phyloP scores from a whole-genome alignment of 2,888 invertebrate species.

The Cactoblastis cactorum region DNA sequence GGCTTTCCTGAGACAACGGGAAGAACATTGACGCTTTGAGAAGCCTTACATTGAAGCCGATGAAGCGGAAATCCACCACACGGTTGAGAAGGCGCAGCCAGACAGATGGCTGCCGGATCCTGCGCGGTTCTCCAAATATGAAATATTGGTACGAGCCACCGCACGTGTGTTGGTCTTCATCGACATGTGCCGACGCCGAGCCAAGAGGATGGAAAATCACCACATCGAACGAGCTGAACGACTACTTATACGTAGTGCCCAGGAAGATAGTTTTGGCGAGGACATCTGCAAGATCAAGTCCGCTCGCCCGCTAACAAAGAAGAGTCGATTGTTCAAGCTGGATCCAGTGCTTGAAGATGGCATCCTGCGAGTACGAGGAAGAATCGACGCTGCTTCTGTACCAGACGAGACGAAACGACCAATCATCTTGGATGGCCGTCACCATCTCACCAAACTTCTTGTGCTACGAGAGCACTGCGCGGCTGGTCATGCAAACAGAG shows the following conservation, averaged over 20 bases:
- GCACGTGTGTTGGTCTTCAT: background rate
- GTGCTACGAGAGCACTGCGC: background rate
- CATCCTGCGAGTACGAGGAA: background rate
- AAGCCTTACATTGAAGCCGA: background rate
- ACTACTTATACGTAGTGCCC: too few species aligned
- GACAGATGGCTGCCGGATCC: too few species aligned
- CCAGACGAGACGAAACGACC: background rate
- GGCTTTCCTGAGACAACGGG: background rate
- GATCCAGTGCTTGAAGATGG: constrained; percentile 15
- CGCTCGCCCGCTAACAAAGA: too few species aligned
- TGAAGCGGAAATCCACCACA: too few species aligned
- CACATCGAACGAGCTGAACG: background rate
- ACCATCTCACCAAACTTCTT: background rate
- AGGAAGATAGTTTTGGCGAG: too few species aligned
- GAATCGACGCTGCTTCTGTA: background rate
- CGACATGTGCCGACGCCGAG: background rate
- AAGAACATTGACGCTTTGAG: background rate
- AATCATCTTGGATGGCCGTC: background rate
- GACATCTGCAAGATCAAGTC: too few species aligned
- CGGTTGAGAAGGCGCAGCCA: too few species aligned
- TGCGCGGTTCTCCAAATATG: too few species aligned
- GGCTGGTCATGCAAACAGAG: background rate
- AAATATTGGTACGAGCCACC: too few species aligned
- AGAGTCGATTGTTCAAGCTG: constrained; percentile 8
- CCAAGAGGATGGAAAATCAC: background rate